Percentiles rank a stretch among this genome's conserved stretches.
Conservation (phyloP, 2,888 invertebrate species). For the Helicoverpa assulta region DNA sequence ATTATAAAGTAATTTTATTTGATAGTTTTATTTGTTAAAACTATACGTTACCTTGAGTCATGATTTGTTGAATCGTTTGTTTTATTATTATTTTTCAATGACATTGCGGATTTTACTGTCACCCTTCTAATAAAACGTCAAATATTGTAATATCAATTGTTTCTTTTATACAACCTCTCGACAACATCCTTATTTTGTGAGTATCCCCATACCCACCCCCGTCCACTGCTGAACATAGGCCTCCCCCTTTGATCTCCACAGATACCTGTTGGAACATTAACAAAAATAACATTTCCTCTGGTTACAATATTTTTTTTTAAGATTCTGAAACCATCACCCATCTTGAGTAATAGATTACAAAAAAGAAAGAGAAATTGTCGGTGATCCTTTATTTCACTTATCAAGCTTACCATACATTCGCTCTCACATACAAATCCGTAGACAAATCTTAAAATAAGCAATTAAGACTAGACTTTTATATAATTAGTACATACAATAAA, state of each 20-base stretch:
- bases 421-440: constrained; percentile 40
- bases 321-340: too few relatives aligned
- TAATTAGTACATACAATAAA: constrained; percentile 47
- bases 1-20: constrained; percentile 84
- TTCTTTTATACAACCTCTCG: constrained; percentile 70
- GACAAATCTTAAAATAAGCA: constrained; percentile 47
- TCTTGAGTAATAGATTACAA: too few relatives aligned
- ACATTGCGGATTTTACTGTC: constrained; percentile 88
- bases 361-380: neutral
- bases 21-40: constrained; percentile 88
- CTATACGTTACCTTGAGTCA: constrained; percentile 89
- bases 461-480: constrained; percentile 64
- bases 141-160: constrained; percentile 85
- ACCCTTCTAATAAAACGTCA: constrained; percentile 89
- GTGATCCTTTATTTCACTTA: constrained; percentile 36
- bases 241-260: too few relatives aligned
- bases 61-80: constrained; percentile 89
- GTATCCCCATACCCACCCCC: too few relatives aligned
- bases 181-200: neutral
- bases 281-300: too few relatives aligned
- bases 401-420: constrained; percentile 47
- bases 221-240: too few relatives aligned
- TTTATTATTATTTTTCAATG: constrained; percentile 88
- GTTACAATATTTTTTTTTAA: too few relatives aligned
- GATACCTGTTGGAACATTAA: too few relatives aligned